Percentiles rank a stretch among this genome's conserved stretches.
Conservation (phyloP, 2,888 invertebrate species). For the Ryuthela nishihirai region DNA sequence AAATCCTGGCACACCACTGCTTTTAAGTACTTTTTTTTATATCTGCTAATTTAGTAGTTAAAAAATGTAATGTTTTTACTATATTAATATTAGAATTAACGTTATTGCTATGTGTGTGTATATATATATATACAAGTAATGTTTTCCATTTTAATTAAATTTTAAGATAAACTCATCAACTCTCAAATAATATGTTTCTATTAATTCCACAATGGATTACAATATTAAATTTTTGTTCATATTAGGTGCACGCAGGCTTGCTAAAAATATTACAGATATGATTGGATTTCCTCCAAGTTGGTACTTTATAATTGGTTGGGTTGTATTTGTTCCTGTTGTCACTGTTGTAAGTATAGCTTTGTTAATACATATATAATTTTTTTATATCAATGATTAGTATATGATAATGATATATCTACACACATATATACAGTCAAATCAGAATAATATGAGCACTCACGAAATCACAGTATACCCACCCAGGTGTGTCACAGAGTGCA, state of each 20-base stretch:
- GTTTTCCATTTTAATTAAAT: background rate
- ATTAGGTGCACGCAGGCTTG: slow-evolving; percentile 17
- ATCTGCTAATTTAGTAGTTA: background rate
- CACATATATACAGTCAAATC: no score
- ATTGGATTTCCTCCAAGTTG: slow-evolving; percentile 23
- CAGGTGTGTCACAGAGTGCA: no score
- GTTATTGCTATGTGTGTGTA: no score
- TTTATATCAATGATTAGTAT: background rate
- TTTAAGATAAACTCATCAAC: background rate
- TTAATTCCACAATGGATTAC: no score
- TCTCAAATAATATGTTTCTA: background rate
- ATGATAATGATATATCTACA: no score
- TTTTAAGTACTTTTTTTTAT: no score
- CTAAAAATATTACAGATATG: slow-evolving; percentile 35
- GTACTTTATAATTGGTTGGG: slow-evolving; percentile 31
- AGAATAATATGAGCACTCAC: no score
- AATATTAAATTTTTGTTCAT: background rate
- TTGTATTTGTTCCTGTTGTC: slow-evolving; percentile 15
- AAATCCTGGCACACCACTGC: no score
- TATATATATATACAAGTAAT: background rate
- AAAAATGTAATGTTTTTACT: background rate
- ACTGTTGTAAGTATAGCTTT: slow-evolving; percentile 23
- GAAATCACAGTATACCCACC: no score
- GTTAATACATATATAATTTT: background rate
- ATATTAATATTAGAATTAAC: background rate